A percentile compares a stretch with the other conserved stretches of the same genome.
These are phyloP conservation scores for Halcyon smyrnensis DNA, from an alignment of 2,797 vertebrate species.

Conservation along the genomic window DNA sequence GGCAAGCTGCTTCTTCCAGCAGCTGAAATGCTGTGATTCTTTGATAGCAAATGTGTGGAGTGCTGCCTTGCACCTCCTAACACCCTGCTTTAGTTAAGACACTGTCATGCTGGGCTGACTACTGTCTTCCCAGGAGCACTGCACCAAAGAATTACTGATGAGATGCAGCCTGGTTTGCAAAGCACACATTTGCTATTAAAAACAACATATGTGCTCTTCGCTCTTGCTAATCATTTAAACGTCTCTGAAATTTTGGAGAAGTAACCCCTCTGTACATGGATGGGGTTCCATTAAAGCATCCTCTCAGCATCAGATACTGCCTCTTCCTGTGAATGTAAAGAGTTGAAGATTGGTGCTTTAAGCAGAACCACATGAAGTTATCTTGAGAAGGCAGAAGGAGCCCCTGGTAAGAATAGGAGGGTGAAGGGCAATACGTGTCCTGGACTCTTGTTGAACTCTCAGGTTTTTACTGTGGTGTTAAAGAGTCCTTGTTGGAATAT, in stretches of 20 bases:
- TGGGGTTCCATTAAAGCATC: background rate
- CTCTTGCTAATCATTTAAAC: background rate
- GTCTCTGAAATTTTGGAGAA: background rate
- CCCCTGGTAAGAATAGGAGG: background rate
- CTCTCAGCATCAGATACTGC: background rate
- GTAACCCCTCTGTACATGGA: background rate
- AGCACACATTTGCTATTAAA: background rate
- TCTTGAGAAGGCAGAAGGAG: background rate
- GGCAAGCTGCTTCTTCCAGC: slow-evolving; percentile 5
- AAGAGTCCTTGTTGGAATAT: background rate
- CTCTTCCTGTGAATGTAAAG: background rate
- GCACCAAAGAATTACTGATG: background rate
- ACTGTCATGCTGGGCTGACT: background rate
- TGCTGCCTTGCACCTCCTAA: background rate
- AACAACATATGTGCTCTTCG: background rate
- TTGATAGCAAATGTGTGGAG: background rate
- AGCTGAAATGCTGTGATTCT: slow-evolving; percentile 9
- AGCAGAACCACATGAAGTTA: background rate
- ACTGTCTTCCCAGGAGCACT: background rate
- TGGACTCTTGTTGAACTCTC: background rate
- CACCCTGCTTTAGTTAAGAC: background rate
- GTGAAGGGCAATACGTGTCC: background rate
- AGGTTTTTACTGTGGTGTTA: background rate
- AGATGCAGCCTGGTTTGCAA: background rate
- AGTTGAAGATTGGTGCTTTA: background rate